phyloP scores from a whole-genome alignment of 1,140 invertebrate genomes.

The Diachasmimorpha longicaudata region DNA sequence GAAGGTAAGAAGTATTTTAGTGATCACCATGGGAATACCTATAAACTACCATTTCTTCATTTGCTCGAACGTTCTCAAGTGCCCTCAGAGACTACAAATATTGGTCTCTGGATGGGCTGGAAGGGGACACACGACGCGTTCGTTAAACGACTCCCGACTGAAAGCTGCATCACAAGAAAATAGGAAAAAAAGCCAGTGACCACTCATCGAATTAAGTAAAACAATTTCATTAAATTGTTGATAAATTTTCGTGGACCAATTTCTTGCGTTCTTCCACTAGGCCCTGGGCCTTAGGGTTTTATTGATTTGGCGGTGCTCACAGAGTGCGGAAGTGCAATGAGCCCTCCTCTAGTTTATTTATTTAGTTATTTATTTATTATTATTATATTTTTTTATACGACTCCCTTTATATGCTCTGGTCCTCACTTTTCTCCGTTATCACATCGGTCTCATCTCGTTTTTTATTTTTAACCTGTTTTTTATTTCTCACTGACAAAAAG shows the following conservation, averaged over 20 bases:
- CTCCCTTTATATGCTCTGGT: background rate
- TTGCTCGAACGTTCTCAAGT: slow-evolving; percentile 23
- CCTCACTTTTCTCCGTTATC: background rate
- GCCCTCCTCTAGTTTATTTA: too few relatives aligned
- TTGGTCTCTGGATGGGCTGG: slow-evolving; percentile 32
- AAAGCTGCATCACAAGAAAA: slow-evolving; percentile 16
- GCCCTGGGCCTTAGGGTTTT: too few relatives aligned
- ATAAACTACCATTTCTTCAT: slow-evolving; percentile 16
- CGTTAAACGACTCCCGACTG: slow-evolving; percentile 40
- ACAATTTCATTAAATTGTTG: slow-evolving; percentile 14
- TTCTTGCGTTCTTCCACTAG: background rate
- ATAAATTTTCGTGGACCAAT: background rate
- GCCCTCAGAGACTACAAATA: slow-evolving; percentile 43
- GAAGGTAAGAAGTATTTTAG: background rate
- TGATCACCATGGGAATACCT: background rate
- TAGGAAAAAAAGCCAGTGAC: background rate
- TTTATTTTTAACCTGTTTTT: background rate
- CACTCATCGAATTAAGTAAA: background rate
- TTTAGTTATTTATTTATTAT: too few relatives aligned
- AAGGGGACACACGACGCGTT: slow-evolving; percentile 29
- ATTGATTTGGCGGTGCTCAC: too few relatives aligned
- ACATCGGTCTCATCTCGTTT: background rate
- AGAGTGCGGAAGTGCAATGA: too few relatives aligned
- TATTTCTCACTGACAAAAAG: slow-evolving; percentile 3
- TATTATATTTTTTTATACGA: background rate